phyloP scores from a whole-genome alignment of 1,140 invertebrate species.

The Berghia stephanieae region DNA sequence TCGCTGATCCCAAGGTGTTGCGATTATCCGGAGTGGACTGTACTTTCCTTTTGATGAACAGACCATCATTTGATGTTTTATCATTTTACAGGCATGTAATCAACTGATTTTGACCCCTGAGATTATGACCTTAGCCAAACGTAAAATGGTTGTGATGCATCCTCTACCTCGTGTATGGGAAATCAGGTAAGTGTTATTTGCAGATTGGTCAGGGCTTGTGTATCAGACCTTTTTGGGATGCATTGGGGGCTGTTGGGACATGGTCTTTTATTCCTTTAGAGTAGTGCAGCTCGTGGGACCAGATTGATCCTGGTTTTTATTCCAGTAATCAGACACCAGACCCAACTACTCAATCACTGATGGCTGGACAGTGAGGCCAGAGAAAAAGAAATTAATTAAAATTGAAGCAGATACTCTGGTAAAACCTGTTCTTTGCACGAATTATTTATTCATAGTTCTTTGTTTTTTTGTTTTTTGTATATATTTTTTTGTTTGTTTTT shows the following conservation, averaged over 20 bases:
- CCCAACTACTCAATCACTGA: no score
- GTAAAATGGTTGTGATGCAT: conserved; percentile 94
- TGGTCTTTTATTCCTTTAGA: not conserved
- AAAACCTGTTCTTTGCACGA: no score
- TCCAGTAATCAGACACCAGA: not conserved
- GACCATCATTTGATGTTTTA: not conserved
- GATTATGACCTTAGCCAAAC: conserved; percentile 92
- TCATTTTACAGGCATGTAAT: conserved; percentile 78
- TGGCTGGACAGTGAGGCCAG: no score
- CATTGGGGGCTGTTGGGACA: not conserved
- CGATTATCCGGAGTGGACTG: no score
- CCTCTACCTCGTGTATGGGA: conserved; percentile 94
- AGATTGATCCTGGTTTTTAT: not conserved
- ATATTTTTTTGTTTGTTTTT: no score
- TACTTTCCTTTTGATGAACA: not conserved
- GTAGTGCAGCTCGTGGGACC: no score
- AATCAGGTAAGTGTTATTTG: conserved; percentile 73
- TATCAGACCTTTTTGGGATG: not conserved
- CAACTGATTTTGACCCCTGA: conserved; percentile 89
- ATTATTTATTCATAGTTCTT: no score
- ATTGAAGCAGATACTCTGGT: no score
- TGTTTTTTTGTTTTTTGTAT: no score
- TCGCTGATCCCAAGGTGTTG: no score
- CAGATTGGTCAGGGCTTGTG: not conserved
- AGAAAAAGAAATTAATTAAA: no score